Evolutionary conservation across 2,797 vertebrate genomes (phyloP), one percentile per base, ranked within the genome.

Genomic region (Lycodopsis pacificus): DNA sequence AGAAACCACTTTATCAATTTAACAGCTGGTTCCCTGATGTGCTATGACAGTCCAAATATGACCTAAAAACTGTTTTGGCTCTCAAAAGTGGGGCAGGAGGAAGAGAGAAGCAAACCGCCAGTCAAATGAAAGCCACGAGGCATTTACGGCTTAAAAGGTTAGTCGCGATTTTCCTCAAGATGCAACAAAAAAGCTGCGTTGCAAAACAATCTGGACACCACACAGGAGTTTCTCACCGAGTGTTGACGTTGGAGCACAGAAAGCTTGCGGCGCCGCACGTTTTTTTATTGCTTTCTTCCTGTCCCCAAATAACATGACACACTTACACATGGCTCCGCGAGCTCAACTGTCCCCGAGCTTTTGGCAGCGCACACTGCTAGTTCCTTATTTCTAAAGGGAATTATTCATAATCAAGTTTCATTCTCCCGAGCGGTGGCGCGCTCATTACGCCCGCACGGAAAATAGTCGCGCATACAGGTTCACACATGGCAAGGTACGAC

Each of bases 251-350:
- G n/a, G 25, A 61, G 46, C 58, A 48, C 14, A 7, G 34, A 30
- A 12, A 40, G 59, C 64, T 61, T 46, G 76, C 22, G 27, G 27
- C 10, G 13, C 5, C 14, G 4, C 6, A 1, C 19, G 5, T 64
- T 62, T 53, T 64, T 59, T 46, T 30, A 4, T 30, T 32, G 19
- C 48, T 63, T 63, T 73, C 17, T 36, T 44, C 61, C 19, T 69
- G 79, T 79, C 85, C 76, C 86, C 79, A 40, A 53, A 86, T 76
- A 76, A 74, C 82, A 76, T 70, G 79, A 86, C 86, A 86, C 36
- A 85, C 65, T 88, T 90, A 40, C 81, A 81, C 66, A 75, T 54
- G 74, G 73, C 64, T 57, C 71, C 72, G 17, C 71, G 11, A 46
- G 53, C 79, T 71, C 40, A 14, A 67, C 73, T 77, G 63, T 85